Base-by-base conservation (phyloP, 2,797 vertebrate species). In the Novumbra hubbsi region DNA sequence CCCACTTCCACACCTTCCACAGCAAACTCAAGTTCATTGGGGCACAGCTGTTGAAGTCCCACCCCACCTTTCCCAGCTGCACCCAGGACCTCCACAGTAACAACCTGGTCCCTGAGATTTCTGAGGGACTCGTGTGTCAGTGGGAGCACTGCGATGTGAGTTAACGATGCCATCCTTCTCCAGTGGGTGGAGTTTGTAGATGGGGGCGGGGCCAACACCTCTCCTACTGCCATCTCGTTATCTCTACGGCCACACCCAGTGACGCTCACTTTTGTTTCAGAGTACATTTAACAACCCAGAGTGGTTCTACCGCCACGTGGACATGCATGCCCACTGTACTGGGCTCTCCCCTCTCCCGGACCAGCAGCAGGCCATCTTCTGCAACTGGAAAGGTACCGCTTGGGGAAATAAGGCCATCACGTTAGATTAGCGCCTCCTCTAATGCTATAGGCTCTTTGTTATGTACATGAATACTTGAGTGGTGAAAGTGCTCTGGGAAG, bases 221-320 rank as follows among this genome's bases (percentile, higher is more conserved):
- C 24, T 24, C n/a, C 55, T 21, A 57, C 21, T 57, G 21, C 11
- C 55, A 57, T 57, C 55, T 57, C 19, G 34, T 65, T 30, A 9
- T 65, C 16, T n/a, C n/a, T 27, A 63, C 27, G 6, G 62, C 28
- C 62, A 30, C 62, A 24, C 62, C 16, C 1, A 15, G 62, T 63
- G 27, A 14, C 27, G n/a, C n/a, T n/a, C n/a, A n/a, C n/a, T n/a
- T 68, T 30, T 70, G 24, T 48, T 28, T 4, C 83, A 95, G 94
- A 92, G 93, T 80, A 87, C 91, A 6, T 95, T 95, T 81, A 93
- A 92, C 80, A 95, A 94, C 52, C 91, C 93, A 0, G 90, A 92
- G 84, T 95, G 94, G 92, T 95, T 95, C 87, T 93, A 94, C 77
- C 89, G 93, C 16, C 91, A 93, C 64, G 92, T 94, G 80, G 92